Percentiles rank a stretch among this genome's conserved stretches.
These are phyloP conservation scores for Podabrus alpinus DNA, from an alignment of 2,888 invertebrate species.

Conservation along the genomic window DNA sequence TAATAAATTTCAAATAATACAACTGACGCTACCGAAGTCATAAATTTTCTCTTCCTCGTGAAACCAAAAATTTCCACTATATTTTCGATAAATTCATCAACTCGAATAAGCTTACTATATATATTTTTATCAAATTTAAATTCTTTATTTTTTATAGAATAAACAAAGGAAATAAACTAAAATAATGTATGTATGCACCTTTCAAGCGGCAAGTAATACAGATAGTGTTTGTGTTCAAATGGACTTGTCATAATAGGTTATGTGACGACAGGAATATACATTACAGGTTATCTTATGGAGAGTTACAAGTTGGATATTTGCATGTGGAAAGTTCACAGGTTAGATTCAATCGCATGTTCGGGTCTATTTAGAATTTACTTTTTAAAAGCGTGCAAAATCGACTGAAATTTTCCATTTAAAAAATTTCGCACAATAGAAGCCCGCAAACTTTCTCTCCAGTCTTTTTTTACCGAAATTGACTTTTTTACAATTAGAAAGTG, in stretches of 20 bases:
- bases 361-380: constrained; percentile 19
- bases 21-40: not conserved
- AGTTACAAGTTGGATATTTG: constrained; percentile 51
- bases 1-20: too few relatives aligned
- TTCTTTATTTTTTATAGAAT: not conserved
- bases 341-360: constrained; percentile 30
- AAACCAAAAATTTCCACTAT: not conserved
- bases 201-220: constrained; percentile 27
- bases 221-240: constrained; percentile 41
- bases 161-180: constrained; percentile 16
- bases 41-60: not conserved
- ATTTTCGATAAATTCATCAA: not conserved
- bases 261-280: constrained; percentile 45
- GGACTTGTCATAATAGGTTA: constrained; percentile 52
- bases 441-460: not conserved
- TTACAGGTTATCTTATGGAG: constrained; percentile 47
- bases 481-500: not conserved
- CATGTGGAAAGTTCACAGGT: constrained; percentile 46
- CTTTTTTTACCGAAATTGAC: not conserved
- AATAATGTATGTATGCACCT: constrained; percentile 28
- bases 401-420: not conserved
- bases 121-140: not conserved
- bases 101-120: not conserved
- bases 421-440: not conserved
- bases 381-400: not conserved